phyloP scores from a whole-genome alignment of 2,113 vertebrate genomes.

The Oreotrochilus melanogaster region DNA sequence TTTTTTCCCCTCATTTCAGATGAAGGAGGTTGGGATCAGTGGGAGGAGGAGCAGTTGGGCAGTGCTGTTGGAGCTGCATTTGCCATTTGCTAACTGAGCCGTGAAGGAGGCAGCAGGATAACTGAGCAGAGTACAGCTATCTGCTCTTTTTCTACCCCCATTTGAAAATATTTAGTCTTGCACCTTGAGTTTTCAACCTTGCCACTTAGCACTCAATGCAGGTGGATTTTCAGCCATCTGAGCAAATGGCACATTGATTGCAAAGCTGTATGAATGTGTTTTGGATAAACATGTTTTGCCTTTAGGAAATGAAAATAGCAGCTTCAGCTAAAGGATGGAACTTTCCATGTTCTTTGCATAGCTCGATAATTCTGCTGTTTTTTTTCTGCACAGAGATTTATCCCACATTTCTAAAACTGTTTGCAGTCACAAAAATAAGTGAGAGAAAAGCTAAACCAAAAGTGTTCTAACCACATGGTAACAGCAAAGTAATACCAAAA shows the following conservation, averaged over 20 bases:
- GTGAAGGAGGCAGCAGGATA: neutral
- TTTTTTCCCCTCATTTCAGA: neutral
- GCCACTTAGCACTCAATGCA: rapidly evolving
- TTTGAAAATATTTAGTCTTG: neutral
- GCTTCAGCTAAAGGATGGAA: neutral
- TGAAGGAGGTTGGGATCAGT: neutral
- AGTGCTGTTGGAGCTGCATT: neutral
- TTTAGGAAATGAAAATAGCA: neutral
- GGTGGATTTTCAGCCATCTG: neutral
- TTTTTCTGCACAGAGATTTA: neutral
- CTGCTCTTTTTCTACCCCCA: rapidly evolving
- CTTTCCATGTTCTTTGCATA: neutral
- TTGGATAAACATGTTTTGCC: neutral
- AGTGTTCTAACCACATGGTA: rapidly evolving
- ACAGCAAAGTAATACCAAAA: neutral
- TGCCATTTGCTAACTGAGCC: neutral
- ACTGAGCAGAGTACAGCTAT: neutral
- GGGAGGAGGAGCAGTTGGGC: neutral
- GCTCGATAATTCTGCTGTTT: neutral
- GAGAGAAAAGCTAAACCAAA: neutral
- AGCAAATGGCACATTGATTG: neutral
- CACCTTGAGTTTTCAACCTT: neutral
- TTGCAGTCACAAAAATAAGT: neutral
- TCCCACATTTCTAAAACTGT: neutral
- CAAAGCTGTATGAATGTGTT: neutral